phyloP scores from a whole-genome alignment of 2,113 vertebrate genomes.

The Phrynocephalus versicolor region DNA sequence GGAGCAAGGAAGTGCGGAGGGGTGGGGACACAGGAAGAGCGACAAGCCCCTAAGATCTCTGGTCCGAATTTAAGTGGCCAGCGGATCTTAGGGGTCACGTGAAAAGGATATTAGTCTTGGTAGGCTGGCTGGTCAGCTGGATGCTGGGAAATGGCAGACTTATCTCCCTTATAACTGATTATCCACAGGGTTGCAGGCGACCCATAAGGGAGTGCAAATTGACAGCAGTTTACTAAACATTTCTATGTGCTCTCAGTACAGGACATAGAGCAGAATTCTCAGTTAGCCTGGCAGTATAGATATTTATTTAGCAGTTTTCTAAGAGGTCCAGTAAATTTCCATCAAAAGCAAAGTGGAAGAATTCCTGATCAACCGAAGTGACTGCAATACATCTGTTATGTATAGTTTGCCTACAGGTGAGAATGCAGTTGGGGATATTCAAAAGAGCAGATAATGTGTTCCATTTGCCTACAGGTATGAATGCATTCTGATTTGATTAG shows the following conservation, averaged over 20 bases:
- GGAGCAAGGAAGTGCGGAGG: no score
- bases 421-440: neutral
- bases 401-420: neutral
- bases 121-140: conserved; percentile 21
- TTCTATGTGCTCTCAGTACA: neutral
- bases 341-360: neutral
- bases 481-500: neutral
- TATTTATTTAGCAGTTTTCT: neutral
- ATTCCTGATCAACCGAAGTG: neutral
- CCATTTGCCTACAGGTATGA: neutral
- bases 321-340: neutral
- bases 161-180: conserved; percentile 12
- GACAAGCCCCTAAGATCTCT: no score
- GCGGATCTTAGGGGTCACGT: no score
- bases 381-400: neutral
- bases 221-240: neutral
- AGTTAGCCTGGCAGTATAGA: neutral
- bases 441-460: no score
- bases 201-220: neutral
- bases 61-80: no score
- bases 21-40: no score
- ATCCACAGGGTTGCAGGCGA: neutral
- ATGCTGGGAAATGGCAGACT: conserved; percentile 13
- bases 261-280: neutral
- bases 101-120: no score